These are phyloP conservation scores for Cyclina sinensis DNA, from an alignment of 1,140 invertebrate species.

Conservation along the genomic window DNA sequence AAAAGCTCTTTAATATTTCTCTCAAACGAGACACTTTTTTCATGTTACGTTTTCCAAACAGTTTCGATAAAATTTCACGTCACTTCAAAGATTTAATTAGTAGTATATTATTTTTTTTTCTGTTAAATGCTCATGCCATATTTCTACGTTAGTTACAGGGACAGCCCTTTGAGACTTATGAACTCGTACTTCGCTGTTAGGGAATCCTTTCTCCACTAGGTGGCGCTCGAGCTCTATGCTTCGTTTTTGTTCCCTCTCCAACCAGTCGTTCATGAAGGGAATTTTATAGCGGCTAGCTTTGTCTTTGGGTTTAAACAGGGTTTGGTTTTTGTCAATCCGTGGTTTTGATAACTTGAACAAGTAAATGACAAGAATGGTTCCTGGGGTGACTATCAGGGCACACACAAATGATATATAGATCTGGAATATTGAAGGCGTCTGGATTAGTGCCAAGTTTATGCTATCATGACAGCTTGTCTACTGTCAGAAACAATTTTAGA, in stretches of 20 bases:
- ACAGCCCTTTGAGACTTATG: too few species aligned
- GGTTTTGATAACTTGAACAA: conserved; percentile 72
- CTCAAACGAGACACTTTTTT: too few species aligned
- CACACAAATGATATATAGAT: conserved; percentile 69
- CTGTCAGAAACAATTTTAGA: too few species aligned
- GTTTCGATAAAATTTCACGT: too few species aligned
- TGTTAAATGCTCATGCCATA: too few species aligned
- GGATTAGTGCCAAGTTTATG: too few species aligned
- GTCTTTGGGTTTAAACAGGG: background rate
- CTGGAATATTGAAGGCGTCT: conserved; percentile 40
- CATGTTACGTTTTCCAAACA: too few species aligned
- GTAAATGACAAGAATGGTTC: conserved; percentile 69
- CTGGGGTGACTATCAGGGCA: conserved; percentile 67
- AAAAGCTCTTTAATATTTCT: too few species aligned
- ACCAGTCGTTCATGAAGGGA: conserved; percentile 38
- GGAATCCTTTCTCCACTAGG: conserved; percentile 48
- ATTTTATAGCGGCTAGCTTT: background rate
- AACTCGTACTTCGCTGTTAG: conserved; percentile 39
- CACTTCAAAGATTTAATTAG: too few species aligned
- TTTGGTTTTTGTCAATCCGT: background rate
- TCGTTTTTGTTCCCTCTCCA: conserved; percentile 52
- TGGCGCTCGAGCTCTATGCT: conserved; percentile 59
- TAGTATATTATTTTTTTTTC: too few species aligned
- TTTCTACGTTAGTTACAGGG: too few species aligned
- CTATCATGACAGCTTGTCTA: too few species aligned